phyloP scores from a whole-genome alignment of 2,888 invertebrate species.

The Arrhopalites spinosus region DNA sequence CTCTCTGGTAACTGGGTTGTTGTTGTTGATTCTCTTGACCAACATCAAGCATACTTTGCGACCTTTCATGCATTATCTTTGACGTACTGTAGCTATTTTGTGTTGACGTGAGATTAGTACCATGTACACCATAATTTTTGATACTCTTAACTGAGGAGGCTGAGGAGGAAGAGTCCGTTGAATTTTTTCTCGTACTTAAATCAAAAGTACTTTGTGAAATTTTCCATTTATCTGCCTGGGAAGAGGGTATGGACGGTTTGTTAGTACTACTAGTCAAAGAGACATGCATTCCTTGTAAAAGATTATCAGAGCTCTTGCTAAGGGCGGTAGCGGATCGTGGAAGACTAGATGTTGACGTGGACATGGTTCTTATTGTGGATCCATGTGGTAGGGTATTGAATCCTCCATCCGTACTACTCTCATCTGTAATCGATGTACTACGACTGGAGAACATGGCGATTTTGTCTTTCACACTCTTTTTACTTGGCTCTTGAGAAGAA shows the following conservation, averaged over 20 bases:
- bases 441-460: constrained; percentile 82
- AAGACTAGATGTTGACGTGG: constrained; percentile 51
- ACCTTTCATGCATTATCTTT: constrained; percentile 60
- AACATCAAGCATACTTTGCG: constrained; percentile 63
- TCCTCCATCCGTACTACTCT: constrained; percentile 41
- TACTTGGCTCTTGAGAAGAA: constrained; percentile 69
- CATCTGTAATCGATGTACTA: constrained; percentile 45
- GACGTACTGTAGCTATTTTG: constrained; percentile 22
- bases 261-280: not conserved
- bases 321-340: constrained; percentile 40
- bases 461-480: constrained; percentile 81
- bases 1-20: constrained; percentile 37
- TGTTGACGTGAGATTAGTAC: not conserved
- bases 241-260: constrained; percentile 11
- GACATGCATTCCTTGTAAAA: constrained; percentile 23
- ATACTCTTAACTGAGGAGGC: not conserved
- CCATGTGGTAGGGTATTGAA: constrained; percentile 20
- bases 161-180: not conserved
- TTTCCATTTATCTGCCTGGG: constrained; percentile 34
- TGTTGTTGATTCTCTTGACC: constrained; percentile 51
- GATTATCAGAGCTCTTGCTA: constrained; percentile 45
- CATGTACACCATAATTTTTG: not conserved
- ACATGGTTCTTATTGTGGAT: constrained; percentile 27
- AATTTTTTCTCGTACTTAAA: constrained; percentile 19
- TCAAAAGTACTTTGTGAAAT: constrained; percentile 34